Conservation (phyloP, 2,888 invertebrate genomes). For the Tetheella fluctuosa region DNA sequence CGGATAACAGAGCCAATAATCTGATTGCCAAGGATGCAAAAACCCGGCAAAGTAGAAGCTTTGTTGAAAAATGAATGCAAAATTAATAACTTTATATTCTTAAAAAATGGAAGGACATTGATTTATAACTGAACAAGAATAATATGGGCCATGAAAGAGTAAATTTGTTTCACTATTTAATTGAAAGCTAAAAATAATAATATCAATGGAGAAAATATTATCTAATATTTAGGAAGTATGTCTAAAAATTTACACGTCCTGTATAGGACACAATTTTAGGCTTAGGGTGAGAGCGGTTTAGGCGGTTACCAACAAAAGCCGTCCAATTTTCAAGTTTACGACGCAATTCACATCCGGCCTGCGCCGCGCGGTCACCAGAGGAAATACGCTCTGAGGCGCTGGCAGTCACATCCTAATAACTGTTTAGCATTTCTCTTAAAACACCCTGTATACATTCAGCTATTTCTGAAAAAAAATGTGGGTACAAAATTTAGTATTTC, state of each 20-base stretch:
- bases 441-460: not conserved
- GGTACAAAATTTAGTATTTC: not conserved
- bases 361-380: not conserved
- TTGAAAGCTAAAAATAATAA: too few species aligned
- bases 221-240: too few species aligned
- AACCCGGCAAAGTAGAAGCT: not conserved
- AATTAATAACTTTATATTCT: not conserved
- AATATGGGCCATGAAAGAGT: too few species aligned
- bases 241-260: not conserved
- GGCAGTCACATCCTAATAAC: constrained; percentile 3
- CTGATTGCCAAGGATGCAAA: not conserved
- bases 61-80: not conserved
- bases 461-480: too few species aligned
- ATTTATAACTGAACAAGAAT: too few species aligned
- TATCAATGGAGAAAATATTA: too few species aligned
- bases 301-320: constrained; percentile 34
- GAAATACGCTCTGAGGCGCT: constrained; percentile 3
- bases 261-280: constrained; percentile 22
- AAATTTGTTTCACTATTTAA: too few species aligned
- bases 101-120: not conserved
- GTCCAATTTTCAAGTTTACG: constrained; percentile 47
- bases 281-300: constrained; percentile 27
- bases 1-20: constrained; percentile 2
- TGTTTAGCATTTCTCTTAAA: not conserved
- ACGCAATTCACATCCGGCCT: constrained; percentile 21